Evolutionary conservation across 2,797 vertebrate species (phyloP).

Genomic region (Notamacropus eugenii): DNA sequence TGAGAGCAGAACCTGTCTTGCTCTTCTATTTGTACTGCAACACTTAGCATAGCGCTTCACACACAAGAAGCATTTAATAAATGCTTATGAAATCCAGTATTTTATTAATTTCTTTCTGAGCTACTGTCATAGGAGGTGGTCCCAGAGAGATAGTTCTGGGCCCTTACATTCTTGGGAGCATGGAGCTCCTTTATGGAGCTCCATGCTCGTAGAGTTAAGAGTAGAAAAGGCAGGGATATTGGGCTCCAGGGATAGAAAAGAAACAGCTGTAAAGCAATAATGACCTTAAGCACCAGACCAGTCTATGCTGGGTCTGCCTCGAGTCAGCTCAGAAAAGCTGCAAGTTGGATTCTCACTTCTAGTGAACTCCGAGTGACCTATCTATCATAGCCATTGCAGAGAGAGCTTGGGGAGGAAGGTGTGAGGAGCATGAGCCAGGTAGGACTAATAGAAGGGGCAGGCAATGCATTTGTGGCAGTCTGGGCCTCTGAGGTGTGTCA

Average conservation of each 20-base stretch:
- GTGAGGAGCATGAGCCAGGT: background rate
- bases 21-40: background rate
- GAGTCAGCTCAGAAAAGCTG: background rate
- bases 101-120: background rate
- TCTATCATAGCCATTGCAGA: conserved; percentile 67
- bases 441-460: background rate
- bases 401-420: conserved; percentile 75
- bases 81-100: background rate
- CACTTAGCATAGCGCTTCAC: background rate
- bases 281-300: background rate
- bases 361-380: conserved; percentile 49
- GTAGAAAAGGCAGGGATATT: background rate
- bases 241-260: background rate
- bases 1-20: background rate
- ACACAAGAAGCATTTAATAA: background rate
- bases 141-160: background rate
- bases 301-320: background rate
- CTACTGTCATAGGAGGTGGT: background rate
- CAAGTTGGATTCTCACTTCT: background rate
- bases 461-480: background rate
- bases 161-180: background rate
- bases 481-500: background rate
- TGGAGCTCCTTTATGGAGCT: background rate
- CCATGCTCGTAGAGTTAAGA: background rate
- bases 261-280: background rate